Conservation (phyloP, 2,113 vertebrate genomes). For the Heloderma charlesbogerti region DNA sequence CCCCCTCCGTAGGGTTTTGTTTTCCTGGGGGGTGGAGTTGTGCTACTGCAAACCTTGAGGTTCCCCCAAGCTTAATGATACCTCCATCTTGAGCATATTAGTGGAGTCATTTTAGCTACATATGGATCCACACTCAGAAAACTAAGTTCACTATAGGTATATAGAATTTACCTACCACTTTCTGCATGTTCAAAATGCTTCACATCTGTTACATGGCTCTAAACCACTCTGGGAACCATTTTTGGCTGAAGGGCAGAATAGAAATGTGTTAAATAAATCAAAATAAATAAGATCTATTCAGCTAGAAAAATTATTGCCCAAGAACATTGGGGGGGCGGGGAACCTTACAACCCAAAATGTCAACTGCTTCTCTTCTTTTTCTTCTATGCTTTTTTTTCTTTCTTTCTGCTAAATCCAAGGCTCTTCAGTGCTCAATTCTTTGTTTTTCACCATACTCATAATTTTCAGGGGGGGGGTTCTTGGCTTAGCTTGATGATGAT, state of each 20-base stretch:
- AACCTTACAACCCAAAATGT: not conserved
- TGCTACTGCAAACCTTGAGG: too few species aligned
- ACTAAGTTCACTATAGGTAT: not conserved
- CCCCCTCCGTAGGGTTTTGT: too few species aligned
- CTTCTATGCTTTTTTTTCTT: conserved; percentile 23
- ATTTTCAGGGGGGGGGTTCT: conserved; percentile 63
- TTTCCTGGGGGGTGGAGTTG: too few species aligned
- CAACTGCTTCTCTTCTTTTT: not conserved
- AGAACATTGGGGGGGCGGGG: not conserved
- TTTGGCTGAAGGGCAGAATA: not conserved
- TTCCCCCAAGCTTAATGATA: too few species aligned
- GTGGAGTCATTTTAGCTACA: too few species aligned
- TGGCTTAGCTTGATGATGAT: conserved; percentile 60
- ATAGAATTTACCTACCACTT: not conserved
- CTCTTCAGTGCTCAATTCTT: conserved; percentile 80
- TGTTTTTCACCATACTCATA: conserved; percentile 82
- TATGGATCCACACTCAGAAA: not conserved
- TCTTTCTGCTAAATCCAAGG: conserved; percentile 76
- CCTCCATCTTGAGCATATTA: too few species aligned
- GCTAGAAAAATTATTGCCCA: not conserved
- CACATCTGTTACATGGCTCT: not conserved
- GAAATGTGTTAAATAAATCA: not conserved
- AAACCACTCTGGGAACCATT: not conserved
- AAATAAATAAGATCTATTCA: not conserved
- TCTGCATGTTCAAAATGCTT: not conserved